Conservation (phyloP, 2,888 invertebrate genomes). For the Chloroclysta siterata region DNA sequence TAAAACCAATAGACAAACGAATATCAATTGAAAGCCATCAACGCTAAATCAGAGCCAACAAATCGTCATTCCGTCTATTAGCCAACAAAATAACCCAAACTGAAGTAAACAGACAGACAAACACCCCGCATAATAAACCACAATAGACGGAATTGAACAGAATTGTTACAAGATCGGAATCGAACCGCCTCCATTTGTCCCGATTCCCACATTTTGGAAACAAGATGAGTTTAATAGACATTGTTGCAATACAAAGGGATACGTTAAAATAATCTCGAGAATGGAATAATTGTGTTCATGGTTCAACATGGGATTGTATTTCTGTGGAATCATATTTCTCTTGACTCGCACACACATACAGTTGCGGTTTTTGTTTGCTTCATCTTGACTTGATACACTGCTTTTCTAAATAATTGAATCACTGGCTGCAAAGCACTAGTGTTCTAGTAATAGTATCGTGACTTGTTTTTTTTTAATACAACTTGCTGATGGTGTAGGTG, state of each 20-base stretch:
- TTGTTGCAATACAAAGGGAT: conserved; percentile 26
- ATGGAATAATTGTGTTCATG: background rate
- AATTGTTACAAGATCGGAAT: conserved; percentile 67
- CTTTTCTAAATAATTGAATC: background rate
- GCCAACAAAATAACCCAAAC: conserved; percentile 54
- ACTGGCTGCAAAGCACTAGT: no score
- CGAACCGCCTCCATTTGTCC: conserved; percentile 64
- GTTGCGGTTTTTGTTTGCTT: no score
- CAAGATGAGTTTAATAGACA: conserved; percentile 29
- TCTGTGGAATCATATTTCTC: background rate
- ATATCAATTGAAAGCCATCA: conserved; percentile 28
- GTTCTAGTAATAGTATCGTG: no score
- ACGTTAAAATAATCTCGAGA: conserved; percentile 17
- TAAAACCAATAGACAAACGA: conserved; percentile 14
- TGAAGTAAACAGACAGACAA: conserved; percentile 64
- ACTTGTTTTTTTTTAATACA: no score
- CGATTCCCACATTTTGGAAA: conserved; percentile 59
- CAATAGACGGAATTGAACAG: conserved; percentile 51
- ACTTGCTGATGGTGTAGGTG: no score
- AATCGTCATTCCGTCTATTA: conserved; percentile 41
- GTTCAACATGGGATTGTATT: background rate
- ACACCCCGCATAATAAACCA: conserved; percentile 74
- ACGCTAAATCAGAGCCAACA: conserved; percentile 40
- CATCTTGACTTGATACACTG: no score
- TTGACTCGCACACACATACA: background rate